Conservation (phyloP, 2,888 invertebrate genomes). For the Leucoma salicis region DNA sequence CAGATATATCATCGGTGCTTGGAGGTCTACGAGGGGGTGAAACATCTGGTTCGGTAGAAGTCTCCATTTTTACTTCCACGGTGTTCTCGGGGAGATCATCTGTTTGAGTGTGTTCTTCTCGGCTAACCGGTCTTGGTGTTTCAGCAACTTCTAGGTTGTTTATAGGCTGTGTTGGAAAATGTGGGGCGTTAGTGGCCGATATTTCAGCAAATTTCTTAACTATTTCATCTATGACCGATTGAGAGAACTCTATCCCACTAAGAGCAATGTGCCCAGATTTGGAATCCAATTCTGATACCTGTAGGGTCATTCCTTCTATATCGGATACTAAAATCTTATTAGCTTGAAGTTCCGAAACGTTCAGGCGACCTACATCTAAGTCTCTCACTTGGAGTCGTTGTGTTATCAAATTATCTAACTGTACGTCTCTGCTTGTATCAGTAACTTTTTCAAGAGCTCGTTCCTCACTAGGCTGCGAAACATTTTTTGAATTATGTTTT, state of each 20-base stretch:
- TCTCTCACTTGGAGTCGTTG: constrained; percentile 87
- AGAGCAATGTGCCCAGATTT: constrained; percentile 86
- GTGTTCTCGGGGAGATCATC: constrained; percentile 39
- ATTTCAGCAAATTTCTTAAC: constrained; percentile 80
- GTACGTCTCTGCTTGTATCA: constrained; percentile 60
- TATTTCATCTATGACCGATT: constrained; percentile 86
- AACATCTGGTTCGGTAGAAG: neutral
- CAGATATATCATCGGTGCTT: constrained; percentile 44
- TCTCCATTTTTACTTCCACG: constrained; percentile 21
- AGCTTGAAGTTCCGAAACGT: constrained; percentile 90
- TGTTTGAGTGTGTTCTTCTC: constrained; percentile 72
- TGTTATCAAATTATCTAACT: constrained; percentile 76
- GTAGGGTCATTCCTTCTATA: constrained; percentile 88
- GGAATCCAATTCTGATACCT: constrained; percentile 87
- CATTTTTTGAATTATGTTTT: constrained; percentile 38
- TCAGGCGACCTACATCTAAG: constrained; percentile 89
- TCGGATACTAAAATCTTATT: constrained; percentile 91
- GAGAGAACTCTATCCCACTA: constrained; percentile 86
- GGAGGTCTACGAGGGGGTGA: constrained; percentile 35
- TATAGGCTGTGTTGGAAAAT: constrained; percentile 17
- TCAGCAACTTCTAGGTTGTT: constrained; percentile 36
- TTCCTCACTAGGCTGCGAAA: constrained; percentile 40
- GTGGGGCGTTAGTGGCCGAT: constrained; percentile 46
- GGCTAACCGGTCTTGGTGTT: constrained; percentile 48
- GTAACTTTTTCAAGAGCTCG: constrained; percentile 58